Base-by-base conservation (phyloP, 2,113 vertebrate genomes). In the Melanotaenia duboulayi region DNA sequence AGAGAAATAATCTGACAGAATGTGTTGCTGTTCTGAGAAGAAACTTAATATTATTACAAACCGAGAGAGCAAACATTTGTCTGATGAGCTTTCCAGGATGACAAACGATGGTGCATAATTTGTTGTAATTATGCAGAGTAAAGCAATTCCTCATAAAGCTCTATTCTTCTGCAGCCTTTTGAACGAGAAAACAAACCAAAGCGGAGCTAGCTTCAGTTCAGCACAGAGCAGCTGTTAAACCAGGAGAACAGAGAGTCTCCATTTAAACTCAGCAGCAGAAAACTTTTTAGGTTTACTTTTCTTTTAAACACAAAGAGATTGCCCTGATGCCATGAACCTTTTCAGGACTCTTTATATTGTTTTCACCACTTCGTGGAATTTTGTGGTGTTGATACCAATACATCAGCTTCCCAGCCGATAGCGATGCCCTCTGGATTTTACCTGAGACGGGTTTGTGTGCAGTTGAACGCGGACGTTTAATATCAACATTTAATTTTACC, bases 81-180 rank as follows among this genome's bases (percentile, higher is more conserved):
- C 74, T 80, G 79, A 80, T 84, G 88, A 90, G 85, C 80, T 71
- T 79, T 83, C 81, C 55, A 20, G 74, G 71, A 74, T 76, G 86
- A 82, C 80, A 88, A 82, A 91, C 65, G 71, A 86, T 61, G 80
- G 62, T 37, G 81, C 71, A 90, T 92, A 89, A 92, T 91, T 83
- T 78, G 68, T 62, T 78, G 73, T 89, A 85, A 92, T 94, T 89
- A 92, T 92, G 84, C 89, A 89, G 81, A 76, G 76, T 76, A 70
- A 82, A 81, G 71, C 67, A 74, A 61, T 88, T 86, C 81, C 81
- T 64, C 10, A 50, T 81, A 48, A 81, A 79, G 71, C 83, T 71
- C 48, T 68, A 63, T 87, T 87, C 71, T 80, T 57, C 79, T 88
- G 77, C 83, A 81, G 76, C 74, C 78, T 82, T 84, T 84, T 87